Evolutionary conservation across 2,797 vertebrate genomes (phyloP), one percentile per base, ranked within the genome.

Genomic region (Phoxinus dragarum): DNA sequence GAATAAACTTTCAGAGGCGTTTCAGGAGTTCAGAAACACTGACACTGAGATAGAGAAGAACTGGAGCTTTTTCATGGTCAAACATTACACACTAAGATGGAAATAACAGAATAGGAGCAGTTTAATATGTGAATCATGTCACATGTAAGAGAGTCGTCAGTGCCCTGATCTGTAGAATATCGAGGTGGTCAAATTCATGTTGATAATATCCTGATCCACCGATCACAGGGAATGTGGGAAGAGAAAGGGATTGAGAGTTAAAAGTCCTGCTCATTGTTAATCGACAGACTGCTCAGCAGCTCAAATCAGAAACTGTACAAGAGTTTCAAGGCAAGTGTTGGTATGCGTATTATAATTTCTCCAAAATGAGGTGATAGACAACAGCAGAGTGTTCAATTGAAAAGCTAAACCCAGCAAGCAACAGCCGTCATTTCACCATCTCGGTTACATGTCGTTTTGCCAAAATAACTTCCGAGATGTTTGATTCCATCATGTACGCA

Each of bases 221-320:
- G 68, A 42, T n/a, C 69, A 19, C 72, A 12, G 17, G 47, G 47
- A 21, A 4, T 36, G 44, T 12, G 9, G 44, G 14, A 49, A 47
- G 44, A 49, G 72, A 49, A 74, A 27, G 69, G 38, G 68, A 14
- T 7, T 27, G 6, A 71, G 23, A 44, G 40, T 27, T 34, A n/a
- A 49, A 54, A 27, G 75, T 59, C 38, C 36, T 19, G 75, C 54
- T 61, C 14, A 14, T 49, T 36, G 31, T 75, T 54, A 36, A 54
- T 54, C 31, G 2, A 54, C 47, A 17, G 36, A 36, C 75, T 59
- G 75, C 75, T 77, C 75, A 61, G 76, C 56, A 78, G 76, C 76
- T 64, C 56, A 8, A 42, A 31, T 31, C 36, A 42, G 44, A 64
- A 54, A 42, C 75, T 78, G 31, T n/a, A 3, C 16, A 59, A 77